These are phyloP conservation scores for Morpho deidamia DNA, from an alignment of 2,888 invertebrate species.

Conservation along the genomic window DNA sequence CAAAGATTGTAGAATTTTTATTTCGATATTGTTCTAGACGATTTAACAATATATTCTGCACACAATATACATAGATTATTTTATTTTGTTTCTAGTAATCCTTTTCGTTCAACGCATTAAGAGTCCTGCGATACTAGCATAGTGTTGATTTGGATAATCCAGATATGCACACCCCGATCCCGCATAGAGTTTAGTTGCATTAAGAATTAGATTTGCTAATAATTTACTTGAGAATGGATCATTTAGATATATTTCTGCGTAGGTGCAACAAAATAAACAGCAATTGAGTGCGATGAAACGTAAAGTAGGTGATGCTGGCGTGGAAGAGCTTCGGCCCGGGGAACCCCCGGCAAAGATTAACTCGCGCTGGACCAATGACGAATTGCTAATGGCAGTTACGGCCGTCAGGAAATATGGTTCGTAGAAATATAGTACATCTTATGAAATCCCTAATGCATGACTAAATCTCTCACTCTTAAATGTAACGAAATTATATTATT, in stretches of 20 bases:
- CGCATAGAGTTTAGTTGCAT: slow-evolving; percentile 14
- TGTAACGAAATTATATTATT: no score
- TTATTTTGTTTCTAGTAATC: slow-evolving; percentile 30
- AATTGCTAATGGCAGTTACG: slow-evolving; percentile 92
- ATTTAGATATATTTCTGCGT: not conserved
- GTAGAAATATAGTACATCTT: slow-evolving; percentile 40
- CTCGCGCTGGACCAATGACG: slow-evolving; percentile 95
- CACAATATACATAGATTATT: slow-evolving; percentile 37
- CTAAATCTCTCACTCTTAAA: no score
- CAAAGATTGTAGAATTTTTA: slow-evolving; percentile 15
- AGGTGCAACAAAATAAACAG: slow-evolving; percentile 98
- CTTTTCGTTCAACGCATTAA: slow-evolving; percentile 36
- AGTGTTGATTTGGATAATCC: slow-evolving; percentile 68
- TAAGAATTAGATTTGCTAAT: slow-evolving; percentile 8
- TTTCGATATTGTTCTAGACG: slow-evolving; percentile 22
- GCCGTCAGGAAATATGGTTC: slow-evolving; percentile 91
- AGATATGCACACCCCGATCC: slow-evolving; percentile 55
- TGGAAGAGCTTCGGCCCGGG: slow-evolving; percentile 81
- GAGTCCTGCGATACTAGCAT: slow-evolving; percentile 33
- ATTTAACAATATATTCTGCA: slow-evolving; percentile 63
- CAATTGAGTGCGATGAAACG: slow-evolving; percentile 91
- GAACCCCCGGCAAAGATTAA: slow-evolving; percentile 86
- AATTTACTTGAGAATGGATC: not conserved
- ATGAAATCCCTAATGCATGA: no score
- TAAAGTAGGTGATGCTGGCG: slow-evolving; percentile 79